Evolutionary conservation across 1,140 invertebrate genomes (phyloP), one percentile per base, ranked within the genome.

Genomic region (Caenorhabditis inopinata): DNA sequence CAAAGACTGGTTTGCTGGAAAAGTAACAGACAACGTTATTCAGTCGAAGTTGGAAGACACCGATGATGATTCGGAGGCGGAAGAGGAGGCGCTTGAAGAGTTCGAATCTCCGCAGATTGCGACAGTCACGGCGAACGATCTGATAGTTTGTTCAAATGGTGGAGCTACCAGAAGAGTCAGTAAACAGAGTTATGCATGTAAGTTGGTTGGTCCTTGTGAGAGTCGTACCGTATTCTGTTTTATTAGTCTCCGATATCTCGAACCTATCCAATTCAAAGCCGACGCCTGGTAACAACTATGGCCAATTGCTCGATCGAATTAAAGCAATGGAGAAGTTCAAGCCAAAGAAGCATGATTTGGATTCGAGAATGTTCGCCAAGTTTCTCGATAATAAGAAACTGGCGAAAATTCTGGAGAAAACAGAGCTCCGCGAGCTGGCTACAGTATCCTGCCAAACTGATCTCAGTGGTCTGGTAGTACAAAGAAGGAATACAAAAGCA

Each of bases 1-100:
- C 82, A 76, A 86, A 83, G 74, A 86, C 82, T 86, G 85, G 85
- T 42, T 86, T 11, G 85, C 85, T 47, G 85, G 76, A 27, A 58
- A 21, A 76, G 84, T 42, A 42, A 76, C 29, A 16, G 82, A 81
- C 35, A 85, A 42, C 78, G 85, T 76, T 47, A 53, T 27, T 6
- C 27, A 49, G 49, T 74, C 27, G 62, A 85, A 29, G 47, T 46
- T 38, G 83, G 80, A 47, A 32, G 80, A 82, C 29, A 42, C 25
- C 23, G 77, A 84, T 16, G 82, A 78, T 1, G 82, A 75, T 12
- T 76, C 25, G 27, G 48, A 76, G 16, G 12, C 14, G 9, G 32
- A 68, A 32, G 58, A 81, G 27, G 53, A 81, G 27, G 53, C 12
- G 14, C 35, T 68, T 0, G 58, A 68, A 9, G 58, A 68, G 27